Conservation (phyloP, 2,888 invertebrate species). For the Campoletis raptor region DNA sequence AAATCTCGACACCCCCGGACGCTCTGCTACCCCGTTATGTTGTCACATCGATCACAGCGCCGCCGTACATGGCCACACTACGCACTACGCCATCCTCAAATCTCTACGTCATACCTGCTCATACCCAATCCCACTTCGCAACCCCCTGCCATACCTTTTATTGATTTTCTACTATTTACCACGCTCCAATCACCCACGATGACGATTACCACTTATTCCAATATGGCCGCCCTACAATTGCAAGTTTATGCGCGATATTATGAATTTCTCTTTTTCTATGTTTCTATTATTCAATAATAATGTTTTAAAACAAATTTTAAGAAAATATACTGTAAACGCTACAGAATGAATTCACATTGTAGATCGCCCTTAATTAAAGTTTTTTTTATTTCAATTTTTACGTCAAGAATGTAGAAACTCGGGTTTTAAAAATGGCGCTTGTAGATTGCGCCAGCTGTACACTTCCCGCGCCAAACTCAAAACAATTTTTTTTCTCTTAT, state of each 20-base stretch:
- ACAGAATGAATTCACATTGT: neutral
- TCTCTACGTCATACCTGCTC: slow-evolving; percentile 17
- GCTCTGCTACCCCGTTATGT: slow-evolving; percentile 48
- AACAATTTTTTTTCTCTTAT: neutral
- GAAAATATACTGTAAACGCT: neutral
- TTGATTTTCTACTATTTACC: slow-evolving; percentile 1
- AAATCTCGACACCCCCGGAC: slow-evolving; percentile 45
- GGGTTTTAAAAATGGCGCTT: neutral
- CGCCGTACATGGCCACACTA: slow-evolving; percentile 7
- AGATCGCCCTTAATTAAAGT: neutral
- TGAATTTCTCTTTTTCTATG: neutral
- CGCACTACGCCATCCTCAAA: neutral
- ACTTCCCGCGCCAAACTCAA: neutral
- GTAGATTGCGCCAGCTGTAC: neutral
- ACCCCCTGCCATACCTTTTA: neutral
- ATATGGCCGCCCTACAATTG: neutral
- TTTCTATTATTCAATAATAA: neutral
- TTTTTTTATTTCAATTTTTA: neutral
- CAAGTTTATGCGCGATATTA: neutral
- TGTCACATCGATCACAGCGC: slow-evolving; percentile 40
- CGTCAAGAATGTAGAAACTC: neutral
- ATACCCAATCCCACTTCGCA: slow-evolving; percentile 5
- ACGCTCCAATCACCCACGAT: slow-evolving; percentile 6
- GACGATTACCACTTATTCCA: neutral
- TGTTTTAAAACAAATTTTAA: neutral